Percentiles rank a stretch among this genome's conserved stretches.
phyloP scores from a whole-genome alignment of 2,888 invertebrate genomes.

The Spodoptera exigua region DNA sequence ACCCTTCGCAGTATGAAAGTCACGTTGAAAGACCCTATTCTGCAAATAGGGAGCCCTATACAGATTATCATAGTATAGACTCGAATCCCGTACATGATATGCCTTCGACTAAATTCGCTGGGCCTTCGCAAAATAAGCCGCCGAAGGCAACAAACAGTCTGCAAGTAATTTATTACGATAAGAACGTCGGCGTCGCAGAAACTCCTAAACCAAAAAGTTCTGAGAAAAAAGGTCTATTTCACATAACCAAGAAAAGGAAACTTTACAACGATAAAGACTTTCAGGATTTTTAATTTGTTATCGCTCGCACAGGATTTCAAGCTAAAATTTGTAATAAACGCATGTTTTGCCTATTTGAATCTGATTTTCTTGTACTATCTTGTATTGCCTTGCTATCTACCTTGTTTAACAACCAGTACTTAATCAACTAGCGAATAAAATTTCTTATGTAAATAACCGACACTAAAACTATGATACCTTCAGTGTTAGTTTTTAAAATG shows the following conservation, averaged over 20 bases:
- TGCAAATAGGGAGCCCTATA: constrained; percentile 65
- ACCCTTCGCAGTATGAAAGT: constrained; percentile 74
- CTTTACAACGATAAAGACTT: constrained; percentile 82
- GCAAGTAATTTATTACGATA: constrained; percentile 79
- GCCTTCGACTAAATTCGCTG: constrained; percentile 51
- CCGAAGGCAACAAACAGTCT: constrained; percentile 67
- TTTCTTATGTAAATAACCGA: too few relatives aligned
- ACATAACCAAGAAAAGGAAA: constrained; percentile 83
- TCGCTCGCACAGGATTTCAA: constrained; percentile 1
- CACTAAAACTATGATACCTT: too few relatives aligned
- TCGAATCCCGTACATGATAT: constrained; percentile 62
- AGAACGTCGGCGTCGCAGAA: constrained; percentile 44
- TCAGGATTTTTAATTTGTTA: constrained; percentile 72
- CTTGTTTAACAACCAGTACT: background rate
- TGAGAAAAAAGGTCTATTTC: constrained; percentile 81
- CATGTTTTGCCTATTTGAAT: constrained; percentile 11
- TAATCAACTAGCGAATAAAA: background rate
- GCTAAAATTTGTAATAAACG: constrained; percentile 34
- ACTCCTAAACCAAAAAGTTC: constrained; percentile 56
- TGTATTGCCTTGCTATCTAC: background rate
- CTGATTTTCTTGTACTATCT: background rate
- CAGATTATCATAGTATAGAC: constrained; percentile 58
- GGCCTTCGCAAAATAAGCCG: constrained; percentile 64
- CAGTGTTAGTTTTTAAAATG: too few relatives aligned
- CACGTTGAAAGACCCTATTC: constrained; percentile 83